Percentiles rank a stretch among this genome's conserved stretches.
Conservation (phyloP, 1,140 invertebrate genomes). For the Eufriesea mexicana region DNA sequence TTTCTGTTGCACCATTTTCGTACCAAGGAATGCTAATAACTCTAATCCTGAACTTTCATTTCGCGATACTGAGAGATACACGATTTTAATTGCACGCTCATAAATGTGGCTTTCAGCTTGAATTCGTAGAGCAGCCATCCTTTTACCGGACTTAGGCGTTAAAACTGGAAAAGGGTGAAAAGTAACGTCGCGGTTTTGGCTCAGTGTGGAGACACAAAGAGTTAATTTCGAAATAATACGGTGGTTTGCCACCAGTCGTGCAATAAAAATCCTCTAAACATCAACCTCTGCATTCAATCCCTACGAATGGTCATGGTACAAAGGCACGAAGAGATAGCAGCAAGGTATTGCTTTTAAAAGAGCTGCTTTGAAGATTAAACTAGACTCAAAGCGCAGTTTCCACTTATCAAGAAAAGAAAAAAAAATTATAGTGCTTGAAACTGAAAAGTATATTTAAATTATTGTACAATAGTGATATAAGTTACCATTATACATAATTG, state of each 20-base stretch:
- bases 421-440: too few relatives aligned
- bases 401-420: too few relatives aligned
- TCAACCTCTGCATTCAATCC: background rate
- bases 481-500: too few relatives aligned
- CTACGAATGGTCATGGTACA: background rate
- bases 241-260: too few relatives aligned
- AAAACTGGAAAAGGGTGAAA: slow-evolving; percentile 16
- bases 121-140: background rate
- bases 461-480: too few relatives aligned
- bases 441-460: too few relatives aligned
- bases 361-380: too few relatives aligned
- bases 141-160: background rate
- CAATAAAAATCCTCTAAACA: background rate
- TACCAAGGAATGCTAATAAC: background rate
- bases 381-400: too few relatives aligned
- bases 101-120: background rate
- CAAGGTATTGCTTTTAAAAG: too few relatives aligned
- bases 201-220: background rate
- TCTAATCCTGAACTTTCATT: background rate
- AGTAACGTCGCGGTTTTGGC: background rate
- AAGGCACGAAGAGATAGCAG: background rate
- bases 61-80: background rate
- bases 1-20: too few relatives aligned
- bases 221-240: slow-evolving; percentile 6
- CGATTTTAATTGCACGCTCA: slow-evolving; percentile 7